These are phyloP conservation scores for Strigamia crassipes DNA, from an alignment of 2,888 invertebrate species.

Conservation along the genomic window DNA sequence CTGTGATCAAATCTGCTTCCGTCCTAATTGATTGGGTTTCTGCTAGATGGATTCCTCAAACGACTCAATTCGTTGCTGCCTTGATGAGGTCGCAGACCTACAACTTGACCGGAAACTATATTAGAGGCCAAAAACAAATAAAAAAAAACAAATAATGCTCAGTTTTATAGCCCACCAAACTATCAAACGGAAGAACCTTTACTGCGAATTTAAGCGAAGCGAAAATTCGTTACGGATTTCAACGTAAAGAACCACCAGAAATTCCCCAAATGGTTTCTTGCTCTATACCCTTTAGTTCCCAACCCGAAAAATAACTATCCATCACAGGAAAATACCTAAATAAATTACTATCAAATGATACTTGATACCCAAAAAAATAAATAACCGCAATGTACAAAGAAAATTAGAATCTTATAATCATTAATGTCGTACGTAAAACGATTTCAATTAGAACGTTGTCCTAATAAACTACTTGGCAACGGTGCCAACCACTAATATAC, in stretches of 20 bases:
- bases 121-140: conserved; percentile 29
- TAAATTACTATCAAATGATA: no score
- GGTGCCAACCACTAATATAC: conserved; percentile 26
- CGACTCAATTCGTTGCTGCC: conserved; percentile 27
- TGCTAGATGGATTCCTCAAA: conserved; percentile 32
- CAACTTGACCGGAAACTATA: conserved; percentile 33
- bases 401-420: conserved; percentile 1
- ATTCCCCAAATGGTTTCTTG: background rate
- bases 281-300: background rate
- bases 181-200: background rate
- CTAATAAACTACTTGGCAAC: conserved; percentile 22
- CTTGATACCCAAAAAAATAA: background rate
- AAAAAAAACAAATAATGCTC: conserved; percentile 27
- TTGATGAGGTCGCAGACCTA: conserved; percentile 39
- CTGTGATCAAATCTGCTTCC: conserved; percentile 40
- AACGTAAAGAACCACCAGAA: background rate
- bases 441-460: conserved; percentile 29
- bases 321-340: background rate
- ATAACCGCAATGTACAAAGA: background rate
- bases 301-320: background rate
- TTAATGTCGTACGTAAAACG: conserved; percentile 37
- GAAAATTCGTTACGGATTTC: background rate
- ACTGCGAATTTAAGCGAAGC: background rate
- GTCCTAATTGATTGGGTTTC: conserved; percentile 37
- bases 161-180: background rate